A percentile compares a stretch with the other conserved stretches of the same genome.
Conservation (phyloP, 2,113 vertebrate genomes). For the Zosterops lateralis region DNA sequence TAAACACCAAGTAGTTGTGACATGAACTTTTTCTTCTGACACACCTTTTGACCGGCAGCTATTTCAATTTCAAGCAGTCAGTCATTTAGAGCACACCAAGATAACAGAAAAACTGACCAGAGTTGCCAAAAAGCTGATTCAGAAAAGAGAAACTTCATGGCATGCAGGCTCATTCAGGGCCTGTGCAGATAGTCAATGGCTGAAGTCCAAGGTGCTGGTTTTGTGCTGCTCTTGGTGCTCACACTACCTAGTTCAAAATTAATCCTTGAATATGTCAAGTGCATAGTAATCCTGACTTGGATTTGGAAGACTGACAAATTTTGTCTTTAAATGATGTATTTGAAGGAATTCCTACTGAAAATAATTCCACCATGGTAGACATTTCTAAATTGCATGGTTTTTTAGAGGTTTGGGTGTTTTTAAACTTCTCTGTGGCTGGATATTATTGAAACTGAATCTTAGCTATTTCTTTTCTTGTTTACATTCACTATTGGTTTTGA, state of each 20-base stretch:
- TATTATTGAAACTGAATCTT: background rate
- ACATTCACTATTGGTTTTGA: background rate
- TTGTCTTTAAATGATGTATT: background rate
- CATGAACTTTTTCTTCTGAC: background rate
- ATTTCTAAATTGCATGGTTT: background rate
- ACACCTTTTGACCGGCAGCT: background rate
- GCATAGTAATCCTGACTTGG: background rate
- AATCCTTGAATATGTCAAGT: background rate
- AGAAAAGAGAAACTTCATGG: background rate
- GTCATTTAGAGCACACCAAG: background rate
- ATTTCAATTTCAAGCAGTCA: background rate
- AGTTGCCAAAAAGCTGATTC: background rate
- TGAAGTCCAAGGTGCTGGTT: background rate
- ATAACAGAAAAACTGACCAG: background rate
- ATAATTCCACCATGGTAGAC: background rate
- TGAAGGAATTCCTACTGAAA: background rate
- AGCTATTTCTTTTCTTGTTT: background rate
- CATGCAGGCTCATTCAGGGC: background rate
- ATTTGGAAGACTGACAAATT: background rate
- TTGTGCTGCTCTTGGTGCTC: background rate
- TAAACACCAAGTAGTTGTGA: background rate
- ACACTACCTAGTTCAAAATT: background rate
- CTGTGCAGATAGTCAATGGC: background rate
- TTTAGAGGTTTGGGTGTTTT: background rate
- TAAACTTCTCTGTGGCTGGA: background rate